Evolutionary conservation across 1,140 invertebrate genomes (phyloP), one percentile per base, ranked within the genome.

Genomic region (honey bee (Apis mellifera)): DNA sequence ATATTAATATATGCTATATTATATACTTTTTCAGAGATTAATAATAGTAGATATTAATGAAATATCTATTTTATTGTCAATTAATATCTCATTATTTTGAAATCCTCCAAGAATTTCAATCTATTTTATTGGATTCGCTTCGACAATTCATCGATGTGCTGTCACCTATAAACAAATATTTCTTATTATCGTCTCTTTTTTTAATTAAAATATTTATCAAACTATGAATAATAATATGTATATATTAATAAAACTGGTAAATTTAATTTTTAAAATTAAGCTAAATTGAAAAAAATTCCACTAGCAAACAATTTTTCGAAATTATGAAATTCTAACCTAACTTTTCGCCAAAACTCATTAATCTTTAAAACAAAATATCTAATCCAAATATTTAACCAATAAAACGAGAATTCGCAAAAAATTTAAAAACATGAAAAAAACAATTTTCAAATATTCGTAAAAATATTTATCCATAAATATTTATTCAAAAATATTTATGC

Each of bases 1-100:
- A 12, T 15, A 3, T 26, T 62, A 62, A 13, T 62, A 0, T 23
- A 8, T 13, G 7, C 1, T 13, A 62, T 13, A 62, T 15, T 23
- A 7, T 2, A 15, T 15, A 62, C 23, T 62, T 62, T 26, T 62
- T 32, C 32, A 32, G 32, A 15, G n/a, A 62, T 26, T 9, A 17
- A 62, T 7, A 23, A 15, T 23, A 15, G 23, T 23, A 12, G 60
- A 62, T 66, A 55, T 66, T 77, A 77, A 77, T 11, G 11, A 55
- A 66, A 42, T 50, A 26, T 42, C 26, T 15, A 19, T 77, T 66
- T n/a, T 3, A 4, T 42, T 77, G 74, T 48, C 74, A 77, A 77
- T 77, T 77, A 66, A 54, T 13, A 8, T 21, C 42, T 52, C 9
- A 66, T 50, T 52, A 52, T 69, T 68, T 69, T 42, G 50, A 32